phyloP scores from a whole-genome alignment of 2,113 vertebrate species.

The Paratilapia polleni region DNA sequence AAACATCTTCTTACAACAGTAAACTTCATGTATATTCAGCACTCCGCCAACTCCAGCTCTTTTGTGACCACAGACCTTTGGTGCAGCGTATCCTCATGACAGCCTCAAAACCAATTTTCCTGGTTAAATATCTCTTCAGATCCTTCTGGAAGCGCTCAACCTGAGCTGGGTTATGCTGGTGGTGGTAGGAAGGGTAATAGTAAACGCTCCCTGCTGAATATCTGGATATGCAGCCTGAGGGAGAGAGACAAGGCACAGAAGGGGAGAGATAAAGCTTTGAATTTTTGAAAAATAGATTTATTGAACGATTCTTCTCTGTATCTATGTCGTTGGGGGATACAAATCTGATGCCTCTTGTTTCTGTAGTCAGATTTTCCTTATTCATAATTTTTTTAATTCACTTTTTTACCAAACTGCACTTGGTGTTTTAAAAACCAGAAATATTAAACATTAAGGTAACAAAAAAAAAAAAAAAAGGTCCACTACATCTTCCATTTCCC shows the following conservation, averaged over 20 bases:
- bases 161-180: constrained; percentile 91
- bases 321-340: rapidly evolving
- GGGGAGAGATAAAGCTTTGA: background rate
- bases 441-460: background rate
- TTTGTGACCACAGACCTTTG: constrained; percentile 84
- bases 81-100: constrained; percentile 99
- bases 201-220: constrained; percentile 94
- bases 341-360: background rate
- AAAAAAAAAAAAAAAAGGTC: background rate
- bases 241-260: background rate
- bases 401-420: background rate
- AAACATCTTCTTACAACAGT: background rate
- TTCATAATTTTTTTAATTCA: background rate
- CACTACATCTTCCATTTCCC: background rate
- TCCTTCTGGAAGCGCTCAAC: constrained; percentile 93
- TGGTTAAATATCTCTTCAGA: constrained; percentile 91
- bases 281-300: background rate
- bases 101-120: constrained; percentile 97
- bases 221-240: constrained; percentile 93
- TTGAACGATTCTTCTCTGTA: background rate
- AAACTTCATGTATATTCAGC: background rate
- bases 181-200: constrained; percentile 94
- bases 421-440: background rate
- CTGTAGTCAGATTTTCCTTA: background rate
- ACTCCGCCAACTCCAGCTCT: background rate